Evolutionary conservation across 1,140 invertebrate genomes (phyloP).

Genomic region (Diorhabda sublineata): DNA sequence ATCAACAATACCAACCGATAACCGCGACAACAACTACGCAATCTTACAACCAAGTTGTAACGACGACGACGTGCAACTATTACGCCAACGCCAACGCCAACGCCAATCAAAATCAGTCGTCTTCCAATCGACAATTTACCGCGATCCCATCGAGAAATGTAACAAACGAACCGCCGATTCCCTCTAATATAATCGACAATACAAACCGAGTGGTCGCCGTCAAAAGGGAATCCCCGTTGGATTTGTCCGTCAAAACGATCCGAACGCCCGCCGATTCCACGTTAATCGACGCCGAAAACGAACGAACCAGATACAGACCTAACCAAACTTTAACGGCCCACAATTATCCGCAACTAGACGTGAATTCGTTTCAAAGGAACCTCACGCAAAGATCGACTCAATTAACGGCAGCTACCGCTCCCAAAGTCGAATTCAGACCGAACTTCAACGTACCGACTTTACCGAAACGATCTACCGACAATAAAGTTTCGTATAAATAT

Average conservation of each 20-base stretch:
- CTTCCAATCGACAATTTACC: not conserved
- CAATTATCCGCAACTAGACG: constrained; percentile 32
- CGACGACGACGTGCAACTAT: constrained; percentile 29
- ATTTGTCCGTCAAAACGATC: constrained; percentile 80
- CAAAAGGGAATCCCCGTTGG: constrained; percentile 72
- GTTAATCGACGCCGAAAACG: constrained; percentile 54
- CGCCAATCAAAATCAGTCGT: constrained; percentile 10
- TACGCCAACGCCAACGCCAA: constrained; percentile 7
- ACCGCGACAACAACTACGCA: constrained; percentile 26
- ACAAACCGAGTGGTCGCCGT: constrained; percentile 33
- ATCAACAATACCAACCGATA: constrained; percentile 23
- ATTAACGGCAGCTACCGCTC: constrained; percentile 51
- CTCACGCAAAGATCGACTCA: constrained; percentile 41
- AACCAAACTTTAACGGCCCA: constrained; percentile 25
- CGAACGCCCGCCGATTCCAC: constrained; percentile 81
- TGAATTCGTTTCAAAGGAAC: constrained; percentile 43
- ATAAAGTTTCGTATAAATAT: constrained; percentile 10
- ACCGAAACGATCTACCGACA: constrained; percentile 13
- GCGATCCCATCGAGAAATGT: not conserved
- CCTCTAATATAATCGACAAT: not conserved
- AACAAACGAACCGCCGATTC: not conserved
- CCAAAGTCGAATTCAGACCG: constrained; percentile 67
- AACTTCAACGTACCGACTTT: constrained; percentile 54
- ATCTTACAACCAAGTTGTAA: constrained; percentile 31
- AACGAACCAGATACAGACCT: constrained; percentile 44